Conservation (phyloP, 2,888 invertebrate species). For the Chaetogeoica ovagalla region DNA sequence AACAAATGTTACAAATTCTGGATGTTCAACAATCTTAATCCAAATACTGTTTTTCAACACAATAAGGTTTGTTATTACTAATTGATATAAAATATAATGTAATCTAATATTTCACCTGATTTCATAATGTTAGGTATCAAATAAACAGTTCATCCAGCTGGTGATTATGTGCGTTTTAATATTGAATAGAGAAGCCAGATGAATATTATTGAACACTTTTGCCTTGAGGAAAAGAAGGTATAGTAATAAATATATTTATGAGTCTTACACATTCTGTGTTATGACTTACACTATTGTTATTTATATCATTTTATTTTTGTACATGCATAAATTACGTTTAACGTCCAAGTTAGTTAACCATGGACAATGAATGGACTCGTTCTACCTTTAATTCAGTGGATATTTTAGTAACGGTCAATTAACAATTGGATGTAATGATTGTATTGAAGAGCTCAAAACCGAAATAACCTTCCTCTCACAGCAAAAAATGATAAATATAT, state of each 20-base stretch:
- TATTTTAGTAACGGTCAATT: conserved; percentile 78
- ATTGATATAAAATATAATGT: not conserved
- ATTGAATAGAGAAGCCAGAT: conserved; percentile 96
- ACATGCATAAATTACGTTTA: conserved; percentile 73
- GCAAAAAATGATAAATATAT: conserved; percentile 58
- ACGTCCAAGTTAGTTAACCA: conserved; percentile 87
- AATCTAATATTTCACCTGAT: not conserved
- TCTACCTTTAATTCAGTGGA: conserved; percentile 89
- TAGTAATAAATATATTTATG: not conserved
- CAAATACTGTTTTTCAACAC: conserved; percentile 90
- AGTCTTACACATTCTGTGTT: too few species aligned
- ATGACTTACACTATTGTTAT: too few species aligned
- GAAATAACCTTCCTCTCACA: conserved; percentile 87
- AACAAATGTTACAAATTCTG: conserved; percentile 77
- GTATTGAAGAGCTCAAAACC: conserved; percentile 92
- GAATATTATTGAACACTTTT: conserved; percentile 99
- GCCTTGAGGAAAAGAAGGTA: conserved; percentile 81
- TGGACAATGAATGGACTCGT: conserved; percentile 91
- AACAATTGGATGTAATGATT: conserved; percentile 90
- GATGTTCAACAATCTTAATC: conserved; percentile 92
- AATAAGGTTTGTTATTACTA: conserved; percentile 68
- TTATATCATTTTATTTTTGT: too few species aligned
- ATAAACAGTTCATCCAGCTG: conserved; percentile 87
- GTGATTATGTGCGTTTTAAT: conserved; percentile 97
- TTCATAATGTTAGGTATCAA: conserved; percentile 84